A percentile compares a stretch with the other conserved stretches of the same genome.
Conservation (phyloP, 2,113 vertebrate genomes). For the Trematomus loennbergii region DNA sequence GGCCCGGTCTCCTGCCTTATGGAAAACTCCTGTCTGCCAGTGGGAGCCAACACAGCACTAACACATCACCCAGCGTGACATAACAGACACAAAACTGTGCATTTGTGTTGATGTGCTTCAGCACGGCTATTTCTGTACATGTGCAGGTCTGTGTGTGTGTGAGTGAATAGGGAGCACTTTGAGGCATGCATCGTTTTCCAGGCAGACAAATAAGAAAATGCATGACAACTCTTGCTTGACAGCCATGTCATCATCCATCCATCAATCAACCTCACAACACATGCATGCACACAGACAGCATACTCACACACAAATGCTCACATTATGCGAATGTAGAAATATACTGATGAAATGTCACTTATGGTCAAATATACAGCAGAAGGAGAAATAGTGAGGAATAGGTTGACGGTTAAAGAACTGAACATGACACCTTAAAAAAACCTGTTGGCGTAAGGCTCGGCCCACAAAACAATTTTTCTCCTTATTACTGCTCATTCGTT, state of each 20-base stretch:
- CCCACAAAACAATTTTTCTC: slow-evolving; percentile 40
- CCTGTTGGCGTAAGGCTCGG: background rate
- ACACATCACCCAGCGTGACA: slow-evolving; percentile 35
- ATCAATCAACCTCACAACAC: slow-evolving; percentile 53
- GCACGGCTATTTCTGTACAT: background rate
- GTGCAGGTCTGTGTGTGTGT: slow-evolving; percentile 22
- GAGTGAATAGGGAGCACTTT: slow-evolving; percentile 14
- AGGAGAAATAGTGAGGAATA: slow-evolving; percentile 22
- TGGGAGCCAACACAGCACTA: slow-evolving; percentile 34
- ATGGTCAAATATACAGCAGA: slow-evolving; percentile 48
- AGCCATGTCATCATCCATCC: slow-evolving; percentile 63
- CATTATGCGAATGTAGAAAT: slow-evolving; percentile 23
- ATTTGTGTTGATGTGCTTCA: background rate
- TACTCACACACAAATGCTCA: slow-evolving; percentile 29
- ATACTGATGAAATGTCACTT: slow-evolving; percentile 54
- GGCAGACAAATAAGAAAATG: slow-evolving; percentile 63
- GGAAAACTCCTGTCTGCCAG: slow-evolving; percentile 43
- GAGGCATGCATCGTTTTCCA: slow-evolving; percentile 43
- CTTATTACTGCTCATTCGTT: slow-evolving; percentile 59
- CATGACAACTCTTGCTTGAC: slow-evolving; percentile 59
- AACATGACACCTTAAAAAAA: slow-evolving; percentile 40
- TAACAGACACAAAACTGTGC: slow-evolving; percentile 6
- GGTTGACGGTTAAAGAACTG: slow-evolving; percentile 24
- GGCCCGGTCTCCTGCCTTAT: slow-evolving; percentile 27
- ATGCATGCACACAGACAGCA: slow-evolving; percentile 13